phyloP scores from a whole-genome alignment of 1,140 invertebrate genomes.

The Phthorimaea operculella region DNA sequence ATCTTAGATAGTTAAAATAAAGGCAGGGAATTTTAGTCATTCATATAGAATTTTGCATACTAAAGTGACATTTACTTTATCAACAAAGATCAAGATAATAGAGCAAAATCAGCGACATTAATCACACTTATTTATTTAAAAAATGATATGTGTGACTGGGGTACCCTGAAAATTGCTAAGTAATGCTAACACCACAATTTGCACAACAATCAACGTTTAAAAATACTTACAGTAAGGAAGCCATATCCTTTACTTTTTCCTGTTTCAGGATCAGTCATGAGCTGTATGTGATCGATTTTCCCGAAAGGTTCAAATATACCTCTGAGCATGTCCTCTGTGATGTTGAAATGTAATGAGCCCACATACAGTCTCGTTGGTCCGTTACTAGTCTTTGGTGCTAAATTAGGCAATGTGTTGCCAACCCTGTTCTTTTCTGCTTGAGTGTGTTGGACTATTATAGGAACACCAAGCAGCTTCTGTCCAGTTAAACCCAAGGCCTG shows the following conservation, averaged over 20 bases:
- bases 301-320: slow-evolving; percentile 99
- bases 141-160: too few species aligned
- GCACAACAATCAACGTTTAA: too few species aligned
- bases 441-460: slow-evolving; percentile 98
- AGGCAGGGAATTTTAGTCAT: too few species aligned
- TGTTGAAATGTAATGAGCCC: slow-evolving; percentile 98
- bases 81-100: too few species aligned
- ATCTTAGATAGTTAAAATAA: too few species aligned
- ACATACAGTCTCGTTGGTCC: slow-evolving; percentile 98
- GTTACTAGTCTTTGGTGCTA: slow-evolving; percentile 82
- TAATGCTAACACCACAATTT: too few species aligned
- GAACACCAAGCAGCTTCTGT: slow-evolving; percentile 96
- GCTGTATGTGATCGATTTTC: slow-evolving; percentile 96
- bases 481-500: slow-evolving; percentile 96
- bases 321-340: slow-evolving; percentile 98
- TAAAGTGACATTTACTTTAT: too few species aligned
- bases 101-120: too few species aligned
- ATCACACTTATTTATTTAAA: too few species aligned
- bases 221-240: slow-evolving; percentile 89
- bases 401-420: slow-evolving; percentile 85
- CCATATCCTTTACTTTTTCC: slow-evolving; percentile 97
- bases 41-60: too few species aligned
- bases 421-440: slow-evolving; percentile 98
- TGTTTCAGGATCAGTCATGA: slow-evolving; percentile 96
- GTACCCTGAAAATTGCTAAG: too few species aligned